Conservation (phyloP, 1,140 invertebrate genomes). For the Drosophila gunungcola region DNA sequence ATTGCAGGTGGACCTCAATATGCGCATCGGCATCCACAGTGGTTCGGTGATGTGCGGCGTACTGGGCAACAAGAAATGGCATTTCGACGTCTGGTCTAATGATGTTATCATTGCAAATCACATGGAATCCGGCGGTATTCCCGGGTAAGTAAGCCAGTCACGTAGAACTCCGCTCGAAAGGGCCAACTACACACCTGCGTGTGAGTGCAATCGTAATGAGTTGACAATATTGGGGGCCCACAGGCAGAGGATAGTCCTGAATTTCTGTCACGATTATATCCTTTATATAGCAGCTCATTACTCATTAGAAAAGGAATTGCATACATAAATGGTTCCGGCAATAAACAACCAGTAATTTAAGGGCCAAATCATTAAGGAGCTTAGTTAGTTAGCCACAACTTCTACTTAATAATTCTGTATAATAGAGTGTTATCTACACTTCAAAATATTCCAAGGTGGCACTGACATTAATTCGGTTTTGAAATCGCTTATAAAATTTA, state of each 20-base stretch:
- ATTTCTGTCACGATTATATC: constrained; percentile 12
- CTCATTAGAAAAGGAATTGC: constrained; percentile 12
- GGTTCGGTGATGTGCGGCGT: constrained; percentile 97
- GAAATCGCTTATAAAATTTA: too few species aligned
- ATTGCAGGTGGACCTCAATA: constrained; percentile 94
- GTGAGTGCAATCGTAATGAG: constrained; percentile 41
- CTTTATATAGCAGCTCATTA: constrained; percentile 5
- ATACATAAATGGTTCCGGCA: constrained; percentile 6
- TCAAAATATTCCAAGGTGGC: too few species aligned
- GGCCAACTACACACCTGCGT: background rate
- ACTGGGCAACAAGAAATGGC: constrained; percentile 96
- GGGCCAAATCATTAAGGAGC: constrained; percentile 3
- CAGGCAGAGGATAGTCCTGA: background rate
- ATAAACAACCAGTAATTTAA: constrained; percentile 5
- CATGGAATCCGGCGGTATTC: constrained; percentile 97
- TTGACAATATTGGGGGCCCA: constrained; percentile 12
- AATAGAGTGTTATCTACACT: too few species aligned
- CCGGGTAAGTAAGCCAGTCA: constrained; percentile 89
- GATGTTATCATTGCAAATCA: constrained; percentile 99
- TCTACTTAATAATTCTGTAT: background rate
- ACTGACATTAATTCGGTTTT: background rate
- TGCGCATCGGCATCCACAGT: constrained; percentile 98
- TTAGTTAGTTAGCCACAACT: background rate
- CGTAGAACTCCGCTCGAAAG: constrained; percentile 17
- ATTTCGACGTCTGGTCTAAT: constrained; percentile 99